These are phyloP conservation scores for Trissoscelio sp. DNA, from an alignment of 2,888 invertebrate genomes.

Conservation along the genomic window DNA sequence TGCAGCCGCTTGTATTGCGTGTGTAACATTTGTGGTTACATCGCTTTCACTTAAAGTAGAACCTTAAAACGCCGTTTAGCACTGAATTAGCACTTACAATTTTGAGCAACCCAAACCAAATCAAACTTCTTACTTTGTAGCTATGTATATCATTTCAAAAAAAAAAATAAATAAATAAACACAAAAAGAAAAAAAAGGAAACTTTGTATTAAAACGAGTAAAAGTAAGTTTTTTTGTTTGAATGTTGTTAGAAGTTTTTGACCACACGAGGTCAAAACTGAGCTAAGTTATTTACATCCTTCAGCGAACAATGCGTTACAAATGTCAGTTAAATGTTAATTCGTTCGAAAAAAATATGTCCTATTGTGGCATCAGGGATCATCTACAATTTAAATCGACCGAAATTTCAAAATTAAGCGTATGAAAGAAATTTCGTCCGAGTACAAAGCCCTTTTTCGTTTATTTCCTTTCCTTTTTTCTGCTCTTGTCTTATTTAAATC, in stretches of 20 bases:
- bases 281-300: neutral
- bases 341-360: neutral
- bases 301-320: constrained; percentile 16
- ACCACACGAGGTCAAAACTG: too few species aligned
- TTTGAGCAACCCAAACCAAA: constrained; percentile 65
- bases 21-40: constrained; percentile 62
- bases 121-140: too few species aligned
- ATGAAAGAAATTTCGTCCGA: neutral
- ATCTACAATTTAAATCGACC: constrained; percentile 44
- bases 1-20: constrained; percentile 55
- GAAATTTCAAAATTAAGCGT: constrained; percentile 12
- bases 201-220: too few species aligned
- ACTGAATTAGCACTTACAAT: constrained; percentile 65
- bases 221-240: too few species aligned
- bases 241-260: too few species aligned
- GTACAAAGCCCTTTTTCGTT: constrained; percentile 32
- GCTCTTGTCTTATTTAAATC: neutral
- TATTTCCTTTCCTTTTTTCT: constrained; percentile 19
- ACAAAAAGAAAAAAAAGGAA: too few species aligned
- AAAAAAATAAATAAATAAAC: too few species aligned
- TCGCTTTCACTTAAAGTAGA: constrained; percentile 67
- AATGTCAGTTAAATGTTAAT: constrained; percentile 40
- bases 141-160: neutral
- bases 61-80: constrained; percentile 64
- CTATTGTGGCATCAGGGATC: neutral